Conservation (phyloP, 92 coral and sea anemone species). For the Zoanthus sansibaricus region DNA sequence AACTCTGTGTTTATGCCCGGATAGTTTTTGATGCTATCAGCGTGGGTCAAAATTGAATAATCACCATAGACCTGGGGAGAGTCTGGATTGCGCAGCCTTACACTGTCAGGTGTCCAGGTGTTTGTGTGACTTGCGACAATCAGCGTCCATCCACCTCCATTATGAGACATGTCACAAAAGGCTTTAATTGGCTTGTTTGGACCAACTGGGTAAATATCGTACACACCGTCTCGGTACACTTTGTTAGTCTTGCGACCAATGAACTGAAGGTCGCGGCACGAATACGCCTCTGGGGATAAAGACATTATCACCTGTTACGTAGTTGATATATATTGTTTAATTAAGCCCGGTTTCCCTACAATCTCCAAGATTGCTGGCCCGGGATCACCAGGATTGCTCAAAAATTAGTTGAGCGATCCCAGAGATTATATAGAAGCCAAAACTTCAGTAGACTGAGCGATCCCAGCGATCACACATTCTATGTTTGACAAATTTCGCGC, state of each 20-base stretch:
- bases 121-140: constrained; percentile 65
- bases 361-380: too few relatives aligned
- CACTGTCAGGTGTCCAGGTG: constrained; percentile 66
- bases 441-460: too few relatives aligned
- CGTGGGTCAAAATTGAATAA: constrained; percentile 70
- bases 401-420: too few relatives aligned
- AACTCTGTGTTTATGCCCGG: constrained; percentile 51
- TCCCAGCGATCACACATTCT: too few relatives aligned
- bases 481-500: too few relatives aligned
- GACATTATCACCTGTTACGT: neutral
- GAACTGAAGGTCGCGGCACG: constrained; percentile 66
- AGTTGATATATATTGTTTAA: too few relatives aligned
- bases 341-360: too few relatives aligned
- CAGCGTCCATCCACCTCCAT: constrained; percentile 7
- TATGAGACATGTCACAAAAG: constrained; percentile 77
- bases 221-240: constrained; percentile 66
- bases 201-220: constrained; percentile 75
- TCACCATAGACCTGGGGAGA: constrained; percentile 57
- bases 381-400: too few relatives aligned
- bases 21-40: constrained; percentile 71
- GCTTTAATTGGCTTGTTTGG: constrained; percentile 49
- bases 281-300: constrained; percentile 41
- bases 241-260: constrained; percentile 47
- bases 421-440: too few relatives aligned
- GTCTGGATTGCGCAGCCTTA: constrained; percentile 54